Percentiles rank a stretch among this genome's conserved stretches.
Conservation (phyloP, 1,140 invertebrate species). For the Yoshiicerus persimilis region DNA sequence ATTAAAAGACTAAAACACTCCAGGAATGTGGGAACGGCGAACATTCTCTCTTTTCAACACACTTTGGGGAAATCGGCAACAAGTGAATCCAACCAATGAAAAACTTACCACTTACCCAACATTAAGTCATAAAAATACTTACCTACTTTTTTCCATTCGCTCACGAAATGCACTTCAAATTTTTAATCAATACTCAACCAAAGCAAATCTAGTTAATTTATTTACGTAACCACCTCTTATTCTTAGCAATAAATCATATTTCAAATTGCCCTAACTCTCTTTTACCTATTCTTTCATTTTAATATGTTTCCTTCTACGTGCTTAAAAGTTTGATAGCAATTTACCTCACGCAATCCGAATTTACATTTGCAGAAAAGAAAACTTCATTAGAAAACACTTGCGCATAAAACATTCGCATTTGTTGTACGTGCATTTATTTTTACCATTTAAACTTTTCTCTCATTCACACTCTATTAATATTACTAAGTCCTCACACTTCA, state of each 20-base stretch:
- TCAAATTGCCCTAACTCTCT: neutral
- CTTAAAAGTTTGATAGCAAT: neutral
- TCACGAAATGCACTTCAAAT: neutral
- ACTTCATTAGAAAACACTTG: no score
- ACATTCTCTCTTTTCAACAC: neutral
- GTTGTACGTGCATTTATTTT: no score
- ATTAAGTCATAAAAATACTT: neutral
- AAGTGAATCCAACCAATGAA: neutral
- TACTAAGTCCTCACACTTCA: no score
- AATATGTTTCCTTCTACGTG: neutral
- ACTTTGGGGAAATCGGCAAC: neutral
- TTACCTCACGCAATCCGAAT: no score
- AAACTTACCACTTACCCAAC: no score
- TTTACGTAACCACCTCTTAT: no score
- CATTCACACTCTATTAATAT: no score
- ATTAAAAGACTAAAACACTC: neutral
- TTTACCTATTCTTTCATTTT: neutral
- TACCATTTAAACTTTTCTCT: no score
- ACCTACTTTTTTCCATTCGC: neutral
- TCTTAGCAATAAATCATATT: neutral
- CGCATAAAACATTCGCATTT: neutral
- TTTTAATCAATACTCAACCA: neutral
- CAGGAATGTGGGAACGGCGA: neutral
- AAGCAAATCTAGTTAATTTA: no score
- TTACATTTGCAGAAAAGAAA: neutral